Evolutionary conservation across 92 coral and sea anemone genomes (phyloP), one percentile per base, ranked within the genome.

Genomic region (Bergia puertoricense): DNA sequence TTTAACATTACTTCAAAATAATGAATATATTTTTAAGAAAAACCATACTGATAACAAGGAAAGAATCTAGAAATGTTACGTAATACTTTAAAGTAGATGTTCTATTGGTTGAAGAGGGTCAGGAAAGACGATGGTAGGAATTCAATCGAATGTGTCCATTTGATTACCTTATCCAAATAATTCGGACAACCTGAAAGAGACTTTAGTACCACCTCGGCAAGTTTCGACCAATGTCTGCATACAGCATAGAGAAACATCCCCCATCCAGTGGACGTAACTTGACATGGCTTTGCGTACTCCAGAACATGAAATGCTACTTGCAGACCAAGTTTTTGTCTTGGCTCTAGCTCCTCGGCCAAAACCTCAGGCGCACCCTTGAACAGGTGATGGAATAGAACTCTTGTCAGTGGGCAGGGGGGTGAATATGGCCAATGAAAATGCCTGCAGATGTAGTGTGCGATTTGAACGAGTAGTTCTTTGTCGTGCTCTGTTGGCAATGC

Each of bases 191-290:
- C 94, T 41, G 89, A 66, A 2, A 95, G 89, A 6, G 92, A 92
- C 50, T 92, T 86, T 57, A 96, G 43, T 5, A 93, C 94, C 75
- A 93, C 81, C 77, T 93, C 96, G 2, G 91, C 95, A 14, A 96
- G 91, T 71, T 89, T 90, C 30, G 93, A 91, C 99, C 98, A 95
- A 5, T 94, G 95, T 72, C 93, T 88, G 82, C 92, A 92, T 16
- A 77, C 80, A 39, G 96, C 88, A 42, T 94, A 95, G 91, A 89
- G 90, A 83, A 93, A 93, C 82, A 95, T 82, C 62, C 72, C 74
- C 94, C 94, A 93, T 0, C 84, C 46, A 14, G 46, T 8, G 20
- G 92, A 74, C 36, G 62, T 72, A 6, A 57, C 78, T 13, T 71
- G 88, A 77, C 86, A 88, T 4, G 74, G 42, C 30, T 81, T 69